Evolutionary conservation across 2,888 invertebrate species (phyloP).

Genomic region (Trileptium ribeirensis): DNA sequence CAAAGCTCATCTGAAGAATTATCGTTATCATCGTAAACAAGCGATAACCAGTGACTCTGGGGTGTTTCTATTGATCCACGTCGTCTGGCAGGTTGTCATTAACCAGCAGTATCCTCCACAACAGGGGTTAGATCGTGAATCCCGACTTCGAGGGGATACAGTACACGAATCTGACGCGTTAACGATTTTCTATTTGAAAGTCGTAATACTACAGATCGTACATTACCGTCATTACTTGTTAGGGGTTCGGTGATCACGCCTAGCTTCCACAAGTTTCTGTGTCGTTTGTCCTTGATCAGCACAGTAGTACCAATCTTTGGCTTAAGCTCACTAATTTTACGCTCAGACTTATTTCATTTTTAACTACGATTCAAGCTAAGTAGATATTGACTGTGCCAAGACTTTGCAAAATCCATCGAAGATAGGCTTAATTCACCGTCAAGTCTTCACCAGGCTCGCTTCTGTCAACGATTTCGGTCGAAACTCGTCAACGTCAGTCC

Average conservation of each 20-base stretch:
- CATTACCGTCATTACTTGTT: not conserved
- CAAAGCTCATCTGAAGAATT: not conserved
- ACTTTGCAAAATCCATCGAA: not conserved
- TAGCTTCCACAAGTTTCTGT: not conserved
- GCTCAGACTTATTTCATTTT: constrained; percentile 20
- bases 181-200: not conserved
- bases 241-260: not conserved
- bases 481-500: no score
- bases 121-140: no score
- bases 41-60: no score
- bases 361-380: not conserved
- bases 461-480: no score
- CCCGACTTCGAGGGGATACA: not conserved
- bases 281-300: not conserved
- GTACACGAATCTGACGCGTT: not conserved
- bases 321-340: not conserved
- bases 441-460: not conserved
- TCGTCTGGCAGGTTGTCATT: no score
- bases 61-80: no score
- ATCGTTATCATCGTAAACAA: not conserved
- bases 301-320: not conserved
- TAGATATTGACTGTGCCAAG: not conserved
- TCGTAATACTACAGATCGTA: not conserved
- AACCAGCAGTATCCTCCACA: no score
- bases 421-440: not conserved